Evolutionary conservation across 2,888 invertebrate genomes (phyloP).

Genomic region (Cerastis leucographa): DNA sequence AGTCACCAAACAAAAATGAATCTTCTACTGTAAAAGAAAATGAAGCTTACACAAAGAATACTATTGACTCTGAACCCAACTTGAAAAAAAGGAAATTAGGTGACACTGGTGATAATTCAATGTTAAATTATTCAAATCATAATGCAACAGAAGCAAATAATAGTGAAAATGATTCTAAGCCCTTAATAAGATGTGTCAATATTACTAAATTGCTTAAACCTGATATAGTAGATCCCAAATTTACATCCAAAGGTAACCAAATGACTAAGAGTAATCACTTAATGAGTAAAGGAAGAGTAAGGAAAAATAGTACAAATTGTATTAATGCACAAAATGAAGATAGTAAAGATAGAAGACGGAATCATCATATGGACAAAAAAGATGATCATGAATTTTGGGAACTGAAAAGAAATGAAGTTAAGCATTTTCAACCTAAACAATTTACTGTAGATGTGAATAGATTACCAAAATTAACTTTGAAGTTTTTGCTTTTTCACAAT

Average conservation of each 20-base stretch:
- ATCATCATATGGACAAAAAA: constrained; percentile 11
- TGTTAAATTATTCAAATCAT: constrained; percentile 26
- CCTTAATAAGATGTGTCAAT: constrained; percentile 85
- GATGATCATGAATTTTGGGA: constrained; percentile 69
- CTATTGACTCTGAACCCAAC: constrained; percentile 19
- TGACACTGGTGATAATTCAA: constrained; percentile 10
- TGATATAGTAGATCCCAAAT: constrained; percentile 65
- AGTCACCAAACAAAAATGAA: constrained; percentile 46
- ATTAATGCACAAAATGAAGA: constrained; percentile 23
- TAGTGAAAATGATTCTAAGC: constrained; percentile 59
- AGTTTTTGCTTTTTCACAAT: constrained; percentile 73
- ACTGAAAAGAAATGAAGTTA: constrained; percentile 77
- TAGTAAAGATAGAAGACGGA: constrained; percentile 33
- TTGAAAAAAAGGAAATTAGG: constrained; percentile 47
- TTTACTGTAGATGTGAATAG: constrained; percentile 76
- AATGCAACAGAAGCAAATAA: constrained; percentile 22
- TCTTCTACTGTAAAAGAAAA: constrained; percentile 25
- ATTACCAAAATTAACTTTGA: constrained; percentile 74
- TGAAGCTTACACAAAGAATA: constrained; percentile 18
- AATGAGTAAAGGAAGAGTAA: constrained; percentile 38
- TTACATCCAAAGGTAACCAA: constrained; percentile 12
- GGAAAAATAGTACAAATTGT: constrained; percentile 33
- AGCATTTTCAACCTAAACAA: constrained; percentile 78
- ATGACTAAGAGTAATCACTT: constrained; percentile 42
- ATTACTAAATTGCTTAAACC: constrained; percentile 83